Percentiles rank a stretch among this genome's conserved stretches.
Evolutionary conservation across 2,888 invertebrate genomes (phyloP).

Genomic region (Abscondita cerata): DNA sequence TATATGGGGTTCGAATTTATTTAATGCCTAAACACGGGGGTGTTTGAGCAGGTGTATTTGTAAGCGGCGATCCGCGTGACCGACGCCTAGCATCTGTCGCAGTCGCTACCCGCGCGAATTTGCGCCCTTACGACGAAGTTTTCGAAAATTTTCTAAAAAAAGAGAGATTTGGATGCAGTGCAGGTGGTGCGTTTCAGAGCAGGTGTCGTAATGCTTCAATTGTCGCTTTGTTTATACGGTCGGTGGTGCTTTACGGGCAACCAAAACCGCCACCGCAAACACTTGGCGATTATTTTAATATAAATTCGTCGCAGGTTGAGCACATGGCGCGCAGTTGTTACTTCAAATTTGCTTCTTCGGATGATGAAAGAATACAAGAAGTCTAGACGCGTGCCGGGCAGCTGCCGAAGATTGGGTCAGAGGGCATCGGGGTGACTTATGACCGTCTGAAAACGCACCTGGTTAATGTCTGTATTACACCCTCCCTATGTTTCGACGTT

Average conservation of each 20-base stretch:
- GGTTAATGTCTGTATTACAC: slow-evolving; percentile 42
- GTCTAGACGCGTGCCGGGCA: slow-evolving; percentile 8
- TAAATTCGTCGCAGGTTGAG: neutral
- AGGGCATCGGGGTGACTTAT: slow-evolving; percentile 49
- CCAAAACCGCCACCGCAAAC: slow-evolving; percentile 29
- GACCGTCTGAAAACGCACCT: slow-evolving; percentile 51
- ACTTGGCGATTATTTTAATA: no score
- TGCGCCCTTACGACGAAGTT: no score
- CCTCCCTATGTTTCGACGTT: slow-evolving; percentile 8
- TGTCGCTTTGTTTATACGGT: slow-evolving; percentile 41
- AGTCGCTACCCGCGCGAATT: no score
- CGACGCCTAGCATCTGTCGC: slow-evolving; percentile 57
- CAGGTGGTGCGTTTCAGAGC: slow-evolving; percentile 31
- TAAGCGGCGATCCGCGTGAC: slow-evolving; percentile 53
- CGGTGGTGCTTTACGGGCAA: slow-evolving; percentile 42
- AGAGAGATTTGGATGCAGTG: slow-evolving; percentile 4
- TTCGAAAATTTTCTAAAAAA: neutral
- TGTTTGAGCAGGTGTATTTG: slow-evolving; percentile 58
- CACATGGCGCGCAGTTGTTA: neutral
- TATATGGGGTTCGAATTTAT: slow-evolving; percentile 5
- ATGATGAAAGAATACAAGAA: neutral
- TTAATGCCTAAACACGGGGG: slow-evolving; percentile 34
- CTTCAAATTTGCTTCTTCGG: neutral
- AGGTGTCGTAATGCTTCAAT: slow-evolving; percentile 46
- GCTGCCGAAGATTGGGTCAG: slow-evolving; percentile 38